Evolutionary conservation across 2,113 vertebrate species (phyloP).

Genomic region (Indicator indicator): DNA sequence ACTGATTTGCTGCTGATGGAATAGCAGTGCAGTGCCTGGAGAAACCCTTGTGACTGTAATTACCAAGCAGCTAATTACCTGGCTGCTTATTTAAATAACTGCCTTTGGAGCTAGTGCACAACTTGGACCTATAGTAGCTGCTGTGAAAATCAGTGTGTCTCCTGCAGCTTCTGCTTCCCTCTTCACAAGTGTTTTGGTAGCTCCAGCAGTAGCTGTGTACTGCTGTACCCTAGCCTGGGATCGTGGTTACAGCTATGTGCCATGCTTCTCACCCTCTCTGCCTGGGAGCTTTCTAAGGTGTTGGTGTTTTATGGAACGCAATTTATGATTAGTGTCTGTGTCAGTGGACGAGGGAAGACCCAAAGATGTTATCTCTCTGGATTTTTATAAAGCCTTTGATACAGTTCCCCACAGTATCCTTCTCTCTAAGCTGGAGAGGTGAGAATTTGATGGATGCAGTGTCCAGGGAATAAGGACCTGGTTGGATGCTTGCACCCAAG

Average conservation of each 20-base stretch:
- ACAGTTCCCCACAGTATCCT: too few relatives aligned
- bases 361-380: too few relatives aligned
- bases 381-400: too few relatives aligned
- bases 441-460: too few relatives aligned
- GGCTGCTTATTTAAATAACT: slow-evolving; percentile 58
- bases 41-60: slow-evolving; percentile 52
- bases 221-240: not conserved
- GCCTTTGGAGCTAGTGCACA: slow-evolving; percentile 35
- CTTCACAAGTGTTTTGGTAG: slow-evolving; percentile 55
- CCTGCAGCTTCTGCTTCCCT: slow-evolving; percentile 13
- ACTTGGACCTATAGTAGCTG: slow-evolving; percentile 33
- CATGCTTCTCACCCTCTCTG: not conserved
- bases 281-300: not conserved
- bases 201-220: not conserved
- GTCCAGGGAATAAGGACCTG: too few relatives aligned
- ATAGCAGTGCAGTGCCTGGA: not conserved
- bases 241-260: not conserved
- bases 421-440: too few relatives aligned
- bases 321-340: not conserved
- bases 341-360: too few relatives aligned
- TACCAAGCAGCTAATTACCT: slow-evolving; percentile 48
- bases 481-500: too few relatives aligned
- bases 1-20: slow-evolving; percentile 1
- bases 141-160: slow-evolving; percentile 23
- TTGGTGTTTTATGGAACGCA: not conserved